Conservation (phyloP, 92 coral and sea anemone genomes). For the Virgularia gustaviana region DNA sequence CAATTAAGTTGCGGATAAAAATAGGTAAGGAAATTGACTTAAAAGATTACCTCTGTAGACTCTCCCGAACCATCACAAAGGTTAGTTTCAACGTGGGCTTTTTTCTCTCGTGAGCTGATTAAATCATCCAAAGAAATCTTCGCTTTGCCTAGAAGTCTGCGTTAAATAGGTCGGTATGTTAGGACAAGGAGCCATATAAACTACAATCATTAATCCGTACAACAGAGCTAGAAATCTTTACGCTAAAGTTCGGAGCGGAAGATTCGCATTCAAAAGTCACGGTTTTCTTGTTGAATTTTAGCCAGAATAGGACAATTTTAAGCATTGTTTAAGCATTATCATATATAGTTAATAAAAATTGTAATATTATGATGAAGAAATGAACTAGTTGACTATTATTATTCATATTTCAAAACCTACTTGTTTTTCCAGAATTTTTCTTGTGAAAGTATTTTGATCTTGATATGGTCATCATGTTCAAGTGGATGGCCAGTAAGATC, state of each 20-base stretch:
- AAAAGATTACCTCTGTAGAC: constrained; percentile 33
- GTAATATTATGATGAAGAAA: too few species aligned
- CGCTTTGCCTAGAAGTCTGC: constrained; percentile 32
- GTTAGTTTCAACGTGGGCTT: constrained; percentile 22
- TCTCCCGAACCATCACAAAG: constrained; percentile 32
- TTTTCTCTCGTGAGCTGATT: constrained; percentile 1
- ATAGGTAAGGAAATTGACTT: neutral
- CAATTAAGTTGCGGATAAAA: neutral
- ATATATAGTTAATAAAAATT: too few species aligned
- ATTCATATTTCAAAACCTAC: neutral
- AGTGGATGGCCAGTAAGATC: neutral
- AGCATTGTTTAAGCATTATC: too few species aligned
- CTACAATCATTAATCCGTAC: too few species aligned
- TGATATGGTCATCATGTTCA: constrained; percentile 17
- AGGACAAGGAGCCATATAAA: neutral
- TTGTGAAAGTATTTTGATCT: constrained; percentile 26
- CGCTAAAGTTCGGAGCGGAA: too few species aligned
- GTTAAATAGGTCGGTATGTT: neutral
- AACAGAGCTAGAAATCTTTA: too few species aligned
- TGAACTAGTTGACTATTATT: too few species aligned
- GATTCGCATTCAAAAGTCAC: too few species aligned
- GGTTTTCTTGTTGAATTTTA: too few species aligned
- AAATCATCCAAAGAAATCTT: constrained; percentile 17
- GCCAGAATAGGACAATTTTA: too few species aligned
- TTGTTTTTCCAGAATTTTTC: constrained; percentile 37